Conservation (phyloP, 2,113 vertebrate species). For the Alligator sinensis region DNA sequence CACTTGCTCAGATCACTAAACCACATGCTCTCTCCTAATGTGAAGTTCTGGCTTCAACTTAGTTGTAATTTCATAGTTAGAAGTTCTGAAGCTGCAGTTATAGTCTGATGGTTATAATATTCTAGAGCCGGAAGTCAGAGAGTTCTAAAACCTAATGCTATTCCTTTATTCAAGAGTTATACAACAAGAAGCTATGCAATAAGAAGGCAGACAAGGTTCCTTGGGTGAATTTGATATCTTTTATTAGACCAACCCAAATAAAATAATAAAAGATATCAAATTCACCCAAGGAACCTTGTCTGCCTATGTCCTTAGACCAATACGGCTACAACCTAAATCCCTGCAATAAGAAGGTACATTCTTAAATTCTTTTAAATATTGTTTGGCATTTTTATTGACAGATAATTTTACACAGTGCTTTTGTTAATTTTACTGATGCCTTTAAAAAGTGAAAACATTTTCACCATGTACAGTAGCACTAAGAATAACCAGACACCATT, state of each 20-base stretch:
- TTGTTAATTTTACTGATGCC: neutral
- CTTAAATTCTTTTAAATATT: constrained; percentile 6
- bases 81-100: constrained; percentile 40
- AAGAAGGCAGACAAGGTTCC: neutral
- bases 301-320: no score
- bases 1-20: neutral
- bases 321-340: no score
- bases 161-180: constrained; percentile 26
- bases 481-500: neutral
- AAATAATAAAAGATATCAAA: no score
- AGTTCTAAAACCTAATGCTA: constrained; percentile 45
- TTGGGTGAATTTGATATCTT: no score
- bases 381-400: neutral
- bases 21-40: neutral
- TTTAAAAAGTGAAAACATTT: constrained; percentile 7
- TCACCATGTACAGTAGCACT: neutral
- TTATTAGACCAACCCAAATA: no score
- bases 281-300: no score
- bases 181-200: constrained; percentile 2
- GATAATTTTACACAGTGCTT: neutral
- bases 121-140: constrained; percentile 25
- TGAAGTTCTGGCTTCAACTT: neutral
- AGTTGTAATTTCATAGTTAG: neutral
- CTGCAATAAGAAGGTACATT: neutral
- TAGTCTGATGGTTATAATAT: neutral